phyloP scores from a whole-genome alignment of 2,888 invertebrate genomes.

The Harmothoe impar region DNA sequence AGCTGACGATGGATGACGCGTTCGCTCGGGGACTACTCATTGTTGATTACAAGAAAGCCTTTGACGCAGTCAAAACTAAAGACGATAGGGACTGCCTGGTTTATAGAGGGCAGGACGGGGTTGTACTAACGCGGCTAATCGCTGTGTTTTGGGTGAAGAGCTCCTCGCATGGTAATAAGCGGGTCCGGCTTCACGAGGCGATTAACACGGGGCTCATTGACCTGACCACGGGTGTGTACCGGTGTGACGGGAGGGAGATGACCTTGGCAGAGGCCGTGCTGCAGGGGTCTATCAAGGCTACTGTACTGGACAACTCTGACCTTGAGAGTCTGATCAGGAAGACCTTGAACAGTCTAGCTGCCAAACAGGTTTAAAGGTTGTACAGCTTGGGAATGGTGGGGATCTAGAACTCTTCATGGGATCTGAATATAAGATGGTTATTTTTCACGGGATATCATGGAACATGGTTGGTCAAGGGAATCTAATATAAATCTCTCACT shows the following conservation, averaged over 20 bases:
- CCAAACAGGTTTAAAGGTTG: too few species aligned
- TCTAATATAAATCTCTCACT: too few species aligned
- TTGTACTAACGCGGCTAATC: background rate
- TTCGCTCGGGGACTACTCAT: background rate
- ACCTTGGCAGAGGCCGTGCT: background rate
- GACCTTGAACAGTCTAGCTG: background rate
- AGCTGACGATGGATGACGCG: background rate
- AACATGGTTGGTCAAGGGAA: too few species aligned
- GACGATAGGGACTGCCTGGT: background rate
- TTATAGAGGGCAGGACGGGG: background rate
- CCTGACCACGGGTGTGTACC: background rate
- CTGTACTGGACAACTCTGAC: background rate
- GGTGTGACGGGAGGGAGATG: constrained; percentile 17
- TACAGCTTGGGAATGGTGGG: too few species aligned
- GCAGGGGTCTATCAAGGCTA: background rate
- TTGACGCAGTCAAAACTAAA: background rate
- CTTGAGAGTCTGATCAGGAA: background rate
- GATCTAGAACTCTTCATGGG: too few species aligned
- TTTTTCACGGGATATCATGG: too few species aligned
- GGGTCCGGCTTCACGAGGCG: background rate
- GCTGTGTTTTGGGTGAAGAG: constrained; percentile 2
- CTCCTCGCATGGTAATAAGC: background rate
- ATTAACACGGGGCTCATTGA: background rate
- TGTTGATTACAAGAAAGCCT: background rate
- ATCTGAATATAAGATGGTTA: too few species aligned